phyloP scores from a whole-genome alignment of 2,113 vertebrate species.

The Cisticola juncidis region DNA sequence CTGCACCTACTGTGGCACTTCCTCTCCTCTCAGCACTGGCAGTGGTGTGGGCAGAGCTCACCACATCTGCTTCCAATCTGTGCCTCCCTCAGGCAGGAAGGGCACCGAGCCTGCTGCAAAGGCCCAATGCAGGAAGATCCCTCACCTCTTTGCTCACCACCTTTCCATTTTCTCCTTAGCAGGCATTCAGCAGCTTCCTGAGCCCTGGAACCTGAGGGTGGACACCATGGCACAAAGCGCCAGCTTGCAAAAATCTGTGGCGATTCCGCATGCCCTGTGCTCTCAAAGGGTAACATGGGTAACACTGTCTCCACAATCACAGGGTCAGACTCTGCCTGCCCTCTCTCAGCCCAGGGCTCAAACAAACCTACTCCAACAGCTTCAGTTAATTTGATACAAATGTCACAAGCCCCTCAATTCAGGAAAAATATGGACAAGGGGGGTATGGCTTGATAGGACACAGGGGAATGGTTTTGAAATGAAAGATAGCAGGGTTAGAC shows the following conservation, averaged over 20 bases:
- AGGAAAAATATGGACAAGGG: neutral
- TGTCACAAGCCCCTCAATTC: neutral
- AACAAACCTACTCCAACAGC: neutral
- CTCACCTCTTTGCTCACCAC: neutral
- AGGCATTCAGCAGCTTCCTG: neutral
- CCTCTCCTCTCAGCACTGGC: neutral
- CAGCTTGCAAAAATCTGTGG: rapidly evolving
- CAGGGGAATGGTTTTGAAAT: neutral
- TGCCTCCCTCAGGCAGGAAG: neutral
- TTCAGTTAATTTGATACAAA: neutral
- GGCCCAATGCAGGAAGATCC: neutral
- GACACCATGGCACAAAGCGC: neutral
- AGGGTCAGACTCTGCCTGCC: neutral
- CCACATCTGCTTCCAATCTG: neutral
- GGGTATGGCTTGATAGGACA: neutral
- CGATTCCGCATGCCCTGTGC: rapidly evolving
- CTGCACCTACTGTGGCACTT: neutral
- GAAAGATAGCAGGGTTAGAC: neutral
- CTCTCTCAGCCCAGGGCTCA: neutral
- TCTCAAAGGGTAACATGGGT: rapidly evolving
- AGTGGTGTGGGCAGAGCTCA: neutral
- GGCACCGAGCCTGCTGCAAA: neutral
- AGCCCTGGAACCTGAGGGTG: neutral
- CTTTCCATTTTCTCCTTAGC: neutral
- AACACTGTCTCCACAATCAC: rapidly evolving